phyloP scores from a whole-genome alignment of 2,888 invertebrate species.

The Helleia helle region DNA sequence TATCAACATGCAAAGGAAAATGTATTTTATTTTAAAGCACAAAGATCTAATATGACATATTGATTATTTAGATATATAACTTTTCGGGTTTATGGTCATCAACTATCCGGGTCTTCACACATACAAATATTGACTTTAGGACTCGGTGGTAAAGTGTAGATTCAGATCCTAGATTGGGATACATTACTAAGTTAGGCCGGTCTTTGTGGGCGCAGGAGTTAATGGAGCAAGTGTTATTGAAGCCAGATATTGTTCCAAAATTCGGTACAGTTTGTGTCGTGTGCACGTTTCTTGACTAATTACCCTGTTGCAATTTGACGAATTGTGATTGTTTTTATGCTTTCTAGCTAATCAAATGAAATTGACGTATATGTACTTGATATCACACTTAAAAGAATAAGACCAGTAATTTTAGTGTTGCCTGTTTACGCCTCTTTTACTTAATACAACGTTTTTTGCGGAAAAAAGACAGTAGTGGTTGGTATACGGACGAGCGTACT shows the following conservation, averaged over 20 bases:
- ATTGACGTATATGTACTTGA: too few species aligned
- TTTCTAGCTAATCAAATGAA: too few species aligned
- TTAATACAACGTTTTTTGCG: too few species aligned
- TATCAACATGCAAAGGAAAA: conserved; percentile 8
- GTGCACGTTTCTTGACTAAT: conserved; percentile 8
- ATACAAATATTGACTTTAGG: conserved; percentile 31
- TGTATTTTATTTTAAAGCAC: neutral
- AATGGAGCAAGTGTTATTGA: conserved; percentile 65
- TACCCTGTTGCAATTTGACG: too few species aligned
- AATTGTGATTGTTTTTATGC: too few species aligned
- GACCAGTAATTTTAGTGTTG: too few species aligned
- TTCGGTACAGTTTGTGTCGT: conserved; percentile 18
- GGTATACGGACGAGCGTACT: too few species aligned
- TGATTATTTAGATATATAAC: conserved; percentile 14
- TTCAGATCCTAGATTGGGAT: conserved; percentile 23
- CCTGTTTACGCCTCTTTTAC: too few species aligned
- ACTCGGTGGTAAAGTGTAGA: conserved; percentile 24
- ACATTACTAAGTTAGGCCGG: conserved; percentile 35
- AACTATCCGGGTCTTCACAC: conserved; percentile 18
- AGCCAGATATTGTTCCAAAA: conserved; percentile 51
- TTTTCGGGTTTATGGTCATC: conserved; percentile 14
- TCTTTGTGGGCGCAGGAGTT: conserved; percentile 48
- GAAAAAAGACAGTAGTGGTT: too few species aligned
- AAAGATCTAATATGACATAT: conserved; percentile 5
- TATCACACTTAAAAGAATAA: too few species aligned